Evolutionary conservation across 1,140 invertebrate species (phyloP).

Genomic region (Drosophila ercepeae): DNA sequence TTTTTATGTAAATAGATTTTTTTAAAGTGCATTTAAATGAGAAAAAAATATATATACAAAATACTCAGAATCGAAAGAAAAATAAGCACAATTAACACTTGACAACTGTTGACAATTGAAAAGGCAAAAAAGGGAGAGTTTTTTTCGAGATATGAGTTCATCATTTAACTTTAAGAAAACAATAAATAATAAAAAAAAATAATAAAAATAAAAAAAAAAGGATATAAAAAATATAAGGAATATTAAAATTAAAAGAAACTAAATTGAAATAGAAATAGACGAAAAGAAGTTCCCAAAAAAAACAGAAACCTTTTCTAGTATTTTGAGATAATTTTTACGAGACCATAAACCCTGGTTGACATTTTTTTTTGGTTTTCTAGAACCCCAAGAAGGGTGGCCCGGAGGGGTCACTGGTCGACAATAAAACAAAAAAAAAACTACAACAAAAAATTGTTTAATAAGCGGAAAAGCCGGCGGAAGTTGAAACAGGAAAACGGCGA

Average conservation of each 20-base stretch:
- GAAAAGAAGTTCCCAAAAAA: background rate
- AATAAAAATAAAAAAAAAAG: background rate
- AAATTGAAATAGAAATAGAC: too few species aligned
- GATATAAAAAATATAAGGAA: background rate
- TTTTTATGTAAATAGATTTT: background rate
- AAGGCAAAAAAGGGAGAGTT: background rate
- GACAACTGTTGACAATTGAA: conserved; percentile 34
- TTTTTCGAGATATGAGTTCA: conserved; percentile 13
- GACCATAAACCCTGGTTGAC: conserved; percentile 1
- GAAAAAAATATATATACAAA: background rate
- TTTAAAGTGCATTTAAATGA: background rate
- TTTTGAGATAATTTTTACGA: background rate
- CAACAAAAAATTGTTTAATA: conserved; percentile 51
- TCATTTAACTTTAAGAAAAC: background rate
- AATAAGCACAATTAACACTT: conserved; percentile 51
- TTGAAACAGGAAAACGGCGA: conserved; percentile 24
- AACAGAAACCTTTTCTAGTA: background rate
- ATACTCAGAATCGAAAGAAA: conserved; percentile 9
- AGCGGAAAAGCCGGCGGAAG: conserved; percentile 69
- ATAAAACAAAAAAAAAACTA: background rate
- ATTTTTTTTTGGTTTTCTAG: background rate
- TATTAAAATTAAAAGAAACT: too few species aligned
- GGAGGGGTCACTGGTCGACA: conserved; percentile 17
- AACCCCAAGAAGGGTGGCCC: background rate
- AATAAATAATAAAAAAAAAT: background rate